A percentile compares a stretch with the other conserved stretches of the same genome.
These are phyloP conservation scores for Pogoniulus pusillus DNA, from an alignment of 2,797 vertebrate genomes.

Conservation along the genomic window DNA sequence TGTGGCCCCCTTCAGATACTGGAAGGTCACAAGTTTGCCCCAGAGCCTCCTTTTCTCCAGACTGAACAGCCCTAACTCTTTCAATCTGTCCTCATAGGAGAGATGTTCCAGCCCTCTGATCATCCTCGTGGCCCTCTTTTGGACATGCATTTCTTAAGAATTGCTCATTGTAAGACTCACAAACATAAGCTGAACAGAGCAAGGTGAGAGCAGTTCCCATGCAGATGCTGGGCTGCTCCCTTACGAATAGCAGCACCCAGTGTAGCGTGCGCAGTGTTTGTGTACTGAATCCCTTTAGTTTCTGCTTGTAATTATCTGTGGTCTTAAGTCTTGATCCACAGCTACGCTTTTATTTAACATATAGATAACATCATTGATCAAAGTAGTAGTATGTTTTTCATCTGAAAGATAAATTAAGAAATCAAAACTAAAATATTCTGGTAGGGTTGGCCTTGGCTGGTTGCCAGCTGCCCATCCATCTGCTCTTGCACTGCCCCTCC, in stretches of 20 bases:
- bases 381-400: not conserved
- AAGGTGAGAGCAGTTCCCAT: not conserved
- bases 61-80: too few species aligned
- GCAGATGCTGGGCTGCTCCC: not conserved
- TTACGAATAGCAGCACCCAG: not conserved
- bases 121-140: too few species aligned
- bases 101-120: too few species aligned
- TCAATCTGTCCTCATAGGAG: too few species aligned
- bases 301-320: not conserved
- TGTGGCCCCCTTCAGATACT: too few species aligned
- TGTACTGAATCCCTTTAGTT: not conserved
- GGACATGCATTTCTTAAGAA: not conserved
- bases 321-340: not conserved
- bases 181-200: not conserved
- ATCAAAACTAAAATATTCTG: not conserved
- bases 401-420: not conserved
- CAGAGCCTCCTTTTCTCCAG: too few species aligned
- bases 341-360: not conserved
- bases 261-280: rapidly evolving
- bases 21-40: too few species aligned
- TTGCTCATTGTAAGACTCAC: not conserved
- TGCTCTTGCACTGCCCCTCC: rapidly evolving
- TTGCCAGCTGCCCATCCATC: not conserved
- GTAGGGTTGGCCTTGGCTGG: not conserved
- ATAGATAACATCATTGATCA: not conserved